A percentile compares a stretch with the other conserved stretches of the same genome.
Conservation (phyloP, 35 echinoderm and acorn worm genomes). For the Strongylocentrotus purpuratus region DNA sequence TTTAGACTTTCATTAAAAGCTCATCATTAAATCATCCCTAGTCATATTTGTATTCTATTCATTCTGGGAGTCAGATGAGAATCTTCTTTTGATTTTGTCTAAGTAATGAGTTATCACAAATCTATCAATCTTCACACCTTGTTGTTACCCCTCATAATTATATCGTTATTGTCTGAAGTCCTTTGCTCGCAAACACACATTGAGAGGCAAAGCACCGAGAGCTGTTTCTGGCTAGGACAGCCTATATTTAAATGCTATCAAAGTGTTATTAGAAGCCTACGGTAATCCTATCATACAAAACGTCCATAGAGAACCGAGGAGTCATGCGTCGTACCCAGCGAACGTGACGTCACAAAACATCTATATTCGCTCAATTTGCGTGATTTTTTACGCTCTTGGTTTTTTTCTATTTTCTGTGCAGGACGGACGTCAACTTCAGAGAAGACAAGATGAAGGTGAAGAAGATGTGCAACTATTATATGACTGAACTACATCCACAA, state of each 20-base stretch:
- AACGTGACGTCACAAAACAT: not conserved
- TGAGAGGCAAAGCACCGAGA: not conserved
- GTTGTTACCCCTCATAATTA: not conserved
- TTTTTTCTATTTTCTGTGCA: not conserved
- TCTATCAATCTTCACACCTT: not conserved
- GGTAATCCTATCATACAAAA: slow-evolving; percentile 33
- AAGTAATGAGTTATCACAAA: not conserved
- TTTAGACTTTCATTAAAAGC: not conserved
- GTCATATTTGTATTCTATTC: not conserved
- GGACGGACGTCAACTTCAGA: slow-evolving; percentile 2
- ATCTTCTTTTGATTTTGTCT: not conserved
- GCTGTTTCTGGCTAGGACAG: not conserved
- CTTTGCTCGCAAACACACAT: not conserved
- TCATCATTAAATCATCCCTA: not conserved
- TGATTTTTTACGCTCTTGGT: not conserved
- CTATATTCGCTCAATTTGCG: slow-evolving; percentile 16
- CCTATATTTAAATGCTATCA: slow-evolving; percentile 30
- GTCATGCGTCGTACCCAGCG: not conserved
- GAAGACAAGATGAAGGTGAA: not conserved
- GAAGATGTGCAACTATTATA: not conserved
- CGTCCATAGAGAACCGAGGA: not conserved
- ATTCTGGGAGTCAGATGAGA: not conserved
- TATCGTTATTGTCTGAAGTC: not conserved
- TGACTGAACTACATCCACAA: not conserved
- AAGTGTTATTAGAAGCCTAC: slow-evolving; percentile 23